Evolutionary conservation across 1,140 invertebrate genomes (phyloP).

Genomic region (Odontomachus brunneus): DNA sequence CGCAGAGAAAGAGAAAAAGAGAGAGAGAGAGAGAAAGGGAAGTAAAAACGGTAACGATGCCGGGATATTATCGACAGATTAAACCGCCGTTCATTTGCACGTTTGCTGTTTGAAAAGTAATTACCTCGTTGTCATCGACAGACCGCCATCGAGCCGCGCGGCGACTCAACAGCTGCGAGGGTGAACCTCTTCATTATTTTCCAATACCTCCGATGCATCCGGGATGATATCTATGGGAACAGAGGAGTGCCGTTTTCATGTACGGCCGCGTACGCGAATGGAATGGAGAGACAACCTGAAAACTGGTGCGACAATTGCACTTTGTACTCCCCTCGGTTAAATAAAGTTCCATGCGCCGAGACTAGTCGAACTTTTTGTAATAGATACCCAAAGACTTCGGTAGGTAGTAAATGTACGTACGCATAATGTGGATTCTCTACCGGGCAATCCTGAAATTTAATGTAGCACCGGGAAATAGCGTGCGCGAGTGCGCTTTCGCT

Average conservation of each 20-base stretch:
- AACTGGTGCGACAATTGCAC: conserved; percentile 45
- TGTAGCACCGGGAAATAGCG: neutral
- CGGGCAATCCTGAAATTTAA: conserved; percentile 16
- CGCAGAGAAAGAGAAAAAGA: neutral
- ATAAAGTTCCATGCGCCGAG: conserved; percentile 1
- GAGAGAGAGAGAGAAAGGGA: neutral
- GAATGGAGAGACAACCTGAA: conserved; percentile 45
- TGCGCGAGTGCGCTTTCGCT: neutral
- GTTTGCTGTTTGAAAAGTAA: conserved; percentile 77
- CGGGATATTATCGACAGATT: conserved; percentile 71
- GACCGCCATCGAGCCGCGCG: conserved; percentile 68
- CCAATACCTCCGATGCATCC: conserved; percentile 66
- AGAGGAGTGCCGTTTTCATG: conserved; percentile 50
- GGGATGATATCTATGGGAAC: conserved; percentile 57
- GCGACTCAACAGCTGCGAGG: conserved; percentile 69
- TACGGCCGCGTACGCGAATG: conserved; percentile 29
- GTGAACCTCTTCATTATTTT: conserved; percentile 76
- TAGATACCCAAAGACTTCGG: conserved; percentile 1
- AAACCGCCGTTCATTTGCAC: conserved; percentile 76
- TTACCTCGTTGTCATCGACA: conserved; percentile 77
- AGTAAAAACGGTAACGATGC: conserved; percentile 64
- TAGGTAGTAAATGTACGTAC: neutral
- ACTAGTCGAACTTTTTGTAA: conserved; percentile 12
- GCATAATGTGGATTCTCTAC: conserved; percentile 23
- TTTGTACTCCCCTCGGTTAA: conserved; percentile 22